Percentiles rank a stretch among this genome's conserved stretches.
Conservation (phyloP, 2,113 vertebrate species). For the Leucoraja erinaceus region DNA sequence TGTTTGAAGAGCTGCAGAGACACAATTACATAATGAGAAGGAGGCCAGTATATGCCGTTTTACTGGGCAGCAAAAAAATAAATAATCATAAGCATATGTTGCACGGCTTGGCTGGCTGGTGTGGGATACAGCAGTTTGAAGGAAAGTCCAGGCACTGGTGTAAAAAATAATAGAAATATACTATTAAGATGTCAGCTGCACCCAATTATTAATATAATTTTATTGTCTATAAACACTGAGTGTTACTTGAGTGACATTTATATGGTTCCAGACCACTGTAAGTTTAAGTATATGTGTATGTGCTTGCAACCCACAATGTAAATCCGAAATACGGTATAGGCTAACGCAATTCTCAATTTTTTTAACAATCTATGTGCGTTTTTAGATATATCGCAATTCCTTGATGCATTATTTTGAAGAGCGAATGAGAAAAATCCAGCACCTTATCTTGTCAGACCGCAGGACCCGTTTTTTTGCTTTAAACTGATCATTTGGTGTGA, state of each 20-base stretch:
- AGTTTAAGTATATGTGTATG: neutral
- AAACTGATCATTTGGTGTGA: conserved; percentile 16
- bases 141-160: neutral
- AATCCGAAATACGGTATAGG: neutral
- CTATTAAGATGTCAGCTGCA: neutral
- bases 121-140: neutral
- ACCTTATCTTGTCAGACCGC: neutral
- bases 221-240: neutral
- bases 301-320: neutral
- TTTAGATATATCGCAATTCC: neutral
- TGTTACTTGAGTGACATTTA: neutral
- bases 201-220: neutral
- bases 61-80: neutral
- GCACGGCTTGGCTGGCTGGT: neutral
- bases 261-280: neutral
- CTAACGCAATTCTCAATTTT: neutral
- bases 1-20: conserved; percentile 21
- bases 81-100: neutral
- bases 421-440: neutral
- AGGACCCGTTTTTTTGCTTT: neutral
- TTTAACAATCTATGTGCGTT: neutral
- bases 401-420: neutral
- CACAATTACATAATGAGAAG: conserved; percentile 19
- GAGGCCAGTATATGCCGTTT: neutral
- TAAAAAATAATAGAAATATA: neutral